phyloP scores from a whole-genome alignment of 2,888 invertebrate species.

The Keiferia lycopersicella region DNA sequence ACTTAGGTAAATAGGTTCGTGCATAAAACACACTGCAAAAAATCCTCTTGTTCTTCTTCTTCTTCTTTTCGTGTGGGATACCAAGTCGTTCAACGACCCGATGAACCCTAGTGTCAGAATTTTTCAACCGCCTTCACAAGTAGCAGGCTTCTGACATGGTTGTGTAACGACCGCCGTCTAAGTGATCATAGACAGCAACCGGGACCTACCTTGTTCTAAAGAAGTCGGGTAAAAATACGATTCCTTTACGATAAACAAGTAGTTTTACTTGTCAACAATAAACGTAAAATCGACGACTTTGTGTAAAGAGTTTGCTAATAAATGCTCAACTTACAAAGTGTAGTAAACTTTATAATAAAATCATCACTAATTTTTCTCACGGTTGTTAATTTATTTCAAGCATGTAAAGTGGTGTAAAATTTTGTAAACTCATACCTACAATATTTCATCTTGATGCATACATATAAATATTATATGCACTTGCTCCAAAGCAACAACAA shows the following conservation, averaged over 20 bases:
- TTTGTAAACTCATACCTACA: neutral
- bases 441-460: neutral
- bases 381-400: conserved; percentile 12
- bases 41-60: no score
- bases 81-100: no score
- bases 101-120: no score
- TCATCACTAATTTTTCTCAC: neutral
- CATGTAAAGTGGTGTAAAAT: neutral
- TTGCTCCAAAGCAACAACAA: neutral
- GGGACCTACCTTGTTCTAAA: no score
- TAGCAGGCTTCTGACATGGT: no score
- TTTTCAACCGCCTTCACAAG: no score
- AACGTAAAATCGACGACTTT: conserved; percentile 4
- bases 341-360: conserved; percentile 7
- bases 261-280: conserved; percentile 9
- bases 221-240: neutral
- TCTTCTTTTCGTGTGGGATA: no score
- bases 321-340: neutral
- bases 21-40: no score
- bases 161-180: no score
- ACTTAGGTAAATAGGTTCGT: no score
- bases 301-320: neutral
- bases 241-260: conserved; percentile 9
- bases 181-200: no score
- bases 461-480: neutral